Percentiles rank a stretch among this genome's conserved stretches.
These are phyloP conservation scores for Sicus ferrugineus DNA, from an alignment of 2,888 invertebrate species.

Conservation along the genomic window DNA sequence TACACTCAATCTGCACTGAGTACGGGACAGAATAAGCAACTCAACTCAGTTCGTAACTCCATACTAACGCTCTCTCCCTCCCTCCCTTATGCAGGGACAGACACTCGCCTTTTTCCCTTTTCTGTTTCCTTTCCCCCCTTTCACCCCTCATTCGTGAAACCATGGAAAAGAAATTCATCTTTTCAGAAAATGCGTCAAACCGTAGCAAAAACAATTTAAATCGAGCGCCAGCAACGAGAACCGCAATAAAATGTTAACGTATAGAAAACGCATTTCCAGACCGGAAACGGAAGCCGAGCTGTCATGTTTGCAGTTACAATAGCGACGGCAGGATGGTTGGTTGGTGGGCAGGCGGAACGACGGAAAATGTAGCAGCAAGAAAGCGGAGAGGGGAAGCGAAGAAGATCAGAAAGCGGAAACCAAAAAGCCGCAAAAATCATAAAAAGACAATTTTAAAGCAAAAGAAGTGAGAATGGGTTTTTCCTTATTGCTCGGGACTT, in stretches of 20 bases:
- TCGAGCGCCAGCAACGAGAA: constrained; percentile 22
- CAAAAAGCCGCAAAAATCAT: too few relatives aligned
- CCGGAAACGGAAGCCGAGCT: constrained; percentile 10
- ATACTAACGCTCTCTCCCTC: background rate
- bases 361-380: too few relatives aligned
- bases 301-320: constrained; percentile 4
- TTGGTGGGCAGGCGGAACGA: too few relatives aligned
- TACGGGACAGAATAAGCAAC: constrained; percentile 3
- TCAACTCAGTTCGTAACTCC: constrained; percentile 4
- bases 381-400: too few relatives aligned
- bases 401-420: too few relatives aligned
- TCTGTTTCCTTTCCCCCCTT: background rate
- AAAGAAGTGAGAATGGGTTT: too few relatives aligned
- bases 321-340: too few relatives aligned
- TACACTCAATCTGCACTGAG: too few relatives aligned
- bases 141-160: background rate
- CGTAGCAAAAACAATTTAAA: constrained; percentile 35
- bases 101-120: background rate
- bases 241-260: background rate
- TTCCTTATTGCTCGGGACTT: too few relatives aligned
- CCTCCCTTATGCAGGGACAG: background rate
- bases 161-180: background rate
- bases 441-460: too few relatives aligned
- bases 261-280: constrained; percentile 5
- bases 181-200: constrained; percentile 30